A percentile compares a stretch with the other conserved stretches of the same genome.
Evolutionary conservation across 1,140 invertebrate species (phyloP).

Genomic region (Lepidotrigona ventralis): DNA sequence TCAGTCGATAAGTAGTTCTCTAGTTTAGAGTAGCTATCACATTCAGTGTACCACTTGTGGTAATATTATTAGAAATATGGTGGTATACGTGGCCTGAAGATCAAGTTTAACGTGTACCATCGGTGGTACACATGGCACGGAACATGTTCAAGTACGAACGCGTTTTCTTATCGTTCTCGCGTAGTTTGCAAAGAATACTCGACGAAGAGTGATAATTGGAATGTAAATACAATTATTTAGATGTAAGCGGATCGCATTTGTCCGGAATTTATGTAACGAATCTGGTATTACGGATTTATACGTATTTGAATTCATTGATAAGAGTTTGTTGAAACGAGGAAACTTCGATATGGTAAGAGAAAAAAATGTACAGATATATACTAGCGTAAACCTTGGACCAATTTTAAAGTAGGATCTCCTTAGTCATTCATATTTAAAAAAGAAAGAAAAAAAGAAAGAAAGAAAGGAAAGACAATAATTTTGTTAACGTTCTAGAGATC

Average conservation of each 20-base stretch:
- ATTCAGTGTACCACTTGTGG: too few relatives aligned
- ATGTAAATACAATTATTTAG: constrained; percentile 37
- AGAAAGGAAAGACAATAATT: constrained; percentile 62
- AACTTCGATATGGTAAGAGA: not conserved
- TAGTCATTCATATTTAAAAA: constrained; percentile 42
- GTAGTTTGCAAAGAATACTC: not conserved
- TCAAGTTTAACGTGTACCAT: too few relatives aligned
- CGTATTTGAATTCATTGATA: constrained; percentile 9
- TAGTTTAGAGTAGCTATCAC: too few relatives aligned
- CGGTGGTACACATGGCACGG: too few relatives aligned
- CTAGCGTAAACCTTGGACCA: constrained; percentile 62
- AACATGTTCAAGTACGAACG: too few relatives aligned
- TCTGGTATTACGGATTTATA: not conserved
- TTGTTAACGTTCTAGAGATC: constrained; percentile 50
- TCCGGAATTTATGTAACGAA: not conserved
- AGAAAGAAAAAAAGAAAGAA: not conserved
- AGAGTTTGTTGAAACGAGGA: not conserved
- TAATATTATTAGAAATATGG: too few relatives aligned
- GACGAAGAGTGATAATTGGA: constrained; percentile 12
- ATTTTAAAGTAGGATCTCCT: constrained; percentile 53
- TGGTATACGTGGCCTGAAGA: too few relatives aligned
- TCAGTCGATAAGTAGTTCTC: too few relatives aligned
- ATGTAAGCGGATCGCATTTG: constrained; percentile 15
- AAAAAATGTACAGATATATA: constrained; percentile 2
- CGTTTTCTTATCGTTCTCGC: not conserved